Conservation (phyloP, 2,888 invertebrate genomes). For the Tetranychus piercei region DNA sequence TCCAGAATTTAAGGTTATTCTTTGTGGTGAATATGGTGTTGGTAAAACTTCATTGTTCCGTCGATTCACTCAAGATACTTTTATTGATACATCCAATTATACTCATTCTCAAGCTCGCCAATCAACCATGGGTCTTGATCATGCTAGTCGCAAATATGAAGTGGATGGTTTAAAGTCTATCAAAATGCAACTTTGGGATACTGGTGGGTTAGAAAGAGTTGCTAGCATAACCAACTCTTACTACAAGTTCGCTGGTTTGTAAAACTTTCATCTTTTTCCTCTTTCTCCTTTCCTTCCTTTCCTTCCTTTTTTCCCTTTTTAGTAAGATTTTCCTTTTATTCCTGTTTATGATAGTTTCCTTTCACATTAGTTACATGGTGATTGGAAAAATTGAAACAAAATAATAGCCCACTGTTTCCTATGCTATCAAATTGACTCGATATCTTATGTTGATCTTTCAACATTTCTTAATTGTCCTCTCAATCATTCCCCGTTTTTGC, state of each 20-base stretch:
- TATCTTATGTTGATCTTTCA: too few relatives aligned
- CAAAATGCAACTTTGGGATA: slow-evolving; percentile 85
- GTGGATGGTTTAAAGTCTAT: slow-evolving; percentile 23
- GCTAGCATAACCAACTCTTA: slow-evolving; percentile 86
- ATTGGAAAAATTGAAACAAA: too few relatives aligned
- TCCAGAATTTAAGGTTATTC: slow-evolving; percentile 76
- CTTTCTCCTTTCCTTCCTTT: not conserved
- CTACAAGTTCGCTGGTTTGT: slow-evolving; percentile 58
- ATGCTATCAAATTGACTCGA: too few relatives aligned
- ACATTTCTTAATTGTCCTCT: too few relatives aligned
- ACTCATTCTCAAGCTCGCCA: slow-evolving; percentile 32
- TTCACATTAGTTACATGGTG: not conserved
- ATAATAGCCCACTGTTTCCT: too few relatives aligned
- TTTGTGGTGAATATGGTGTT: slow-evolving; percentile 87
- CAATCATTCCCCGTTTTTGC: too few relatives aligned
- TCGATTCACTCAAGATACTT: slow-evolving; percentile 71
- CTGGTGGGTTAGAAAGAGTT: slow-evolving; percentile 87
- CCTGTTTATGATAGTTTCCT: not conserved
- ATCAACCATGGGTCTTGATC: slow-evolving; percentile 76
- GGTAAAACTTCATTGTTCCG: slow-evolving; percentile 85
- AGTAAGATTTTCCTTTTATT: not conserved
- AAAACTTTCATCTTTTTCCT: not conserved
- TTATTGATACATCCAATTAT: slow-evolving; percentile 59
- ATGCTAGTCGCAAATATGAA: slow-evolving; percentile 38
- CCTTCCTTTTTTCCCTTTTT: not conserved